Conservation (phyloP, 2,797 vertebrate species). For the Sciurus vulgaris region DNA sequence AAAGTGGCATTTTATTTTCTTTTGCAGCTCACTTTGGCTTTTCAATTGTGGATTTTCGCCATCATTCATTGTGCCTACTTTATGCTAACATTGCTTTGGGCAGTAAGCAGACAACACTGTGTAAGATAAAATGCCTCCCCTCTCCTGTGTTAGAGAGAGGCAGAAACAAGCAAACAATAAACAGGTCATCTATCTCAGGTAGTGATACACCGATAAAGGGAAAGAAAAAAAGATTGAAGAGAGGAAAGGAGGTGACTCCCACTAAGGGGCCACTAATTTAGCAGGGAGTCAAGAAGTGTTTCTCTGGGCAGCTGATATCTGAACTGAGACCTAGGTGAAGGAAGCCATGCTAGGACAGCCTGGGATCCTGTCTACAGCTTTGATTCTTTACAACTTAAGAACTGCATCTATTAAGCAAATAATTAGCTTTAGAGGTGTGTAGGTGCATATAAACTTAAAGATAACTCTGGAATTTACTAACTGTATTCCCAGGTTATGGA, state of each 20-base stretch:
- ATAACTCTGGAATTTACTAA: slow-evolving; percentile 35
- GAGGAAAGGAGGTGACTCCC: neutral
- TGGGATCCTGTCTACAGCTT: neutral
- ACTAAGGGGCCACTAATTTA: neutral
- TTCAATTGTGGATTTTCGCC: neutral
- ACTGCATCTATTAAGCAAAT: neutral
- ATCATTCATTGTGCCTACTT: neutral
- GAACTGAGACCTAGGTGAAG: neutral
- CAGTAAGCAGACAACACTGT: neutral
- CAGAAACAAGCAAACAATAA: neutral
- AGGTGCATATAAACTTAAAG: neutral
- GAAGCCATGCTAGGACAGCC: neutral
- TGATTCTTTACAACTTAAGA: neutral
- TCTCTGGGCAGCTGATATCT: neutral
- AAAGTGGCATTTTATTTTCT: slow-evolving; percentile 3
- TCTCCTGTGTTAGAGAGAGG: neutral
- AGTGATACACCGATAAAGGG: slow-evolving; percentile 32
- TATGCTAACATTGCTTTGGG: slow-evolving; percentile 3
- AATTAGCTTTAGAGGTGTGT: neutral
- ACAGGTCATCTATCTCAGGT: neutral
- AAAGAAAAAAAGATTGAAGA: neutral
- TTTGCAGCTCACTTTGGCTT: neutral
- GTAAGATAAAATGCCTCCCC: neutral
- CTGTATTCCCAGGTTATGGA: neutral
- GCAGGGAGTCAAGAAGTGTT: neutral